Conservation (phyloP, 2,888 invertebrate genomes). For the Argyra leucocephala region DNA sequence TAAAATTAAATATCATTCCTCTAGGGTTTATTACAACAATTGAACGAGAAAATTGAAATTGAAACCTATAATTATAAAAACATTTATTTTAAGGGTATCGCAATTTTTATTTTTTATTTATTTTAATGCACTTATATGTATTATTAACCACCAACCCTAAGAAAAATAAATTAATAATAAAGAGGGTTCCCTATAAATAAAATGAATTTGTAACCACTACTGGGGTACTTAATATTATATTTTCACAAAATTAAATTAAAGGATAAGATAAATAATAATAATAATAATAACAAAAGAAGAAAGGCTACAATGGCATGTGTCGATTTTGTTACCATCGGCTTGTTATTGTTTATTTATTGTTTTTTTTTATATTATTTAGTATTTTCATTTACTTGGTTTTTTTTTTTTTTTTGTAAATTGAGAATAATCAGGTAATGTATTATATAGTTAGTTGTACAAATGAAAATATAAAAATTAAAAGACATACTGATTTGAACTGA, state of each 20-base stretch:
- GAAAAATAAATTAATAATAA: no score
- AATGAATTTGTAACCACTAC: background rate
- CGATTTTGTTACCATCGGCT: background rate
- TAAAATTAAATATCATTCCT: no score
- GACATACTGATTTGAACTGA: no score
- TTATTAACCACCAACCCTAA: no score
- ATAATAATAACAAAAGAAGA: background rate
- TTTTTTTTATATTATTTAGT: no score
- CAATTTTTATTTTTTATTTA: background rate
- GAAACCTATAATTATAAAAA: conserved; percentile 6
- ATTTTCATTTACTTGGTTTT: no score
- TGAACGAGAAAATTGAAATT: background rate
- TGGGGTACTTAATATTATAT: background rate
- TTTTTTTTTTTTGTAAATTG: no score
- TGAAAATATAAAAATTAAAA: no score
- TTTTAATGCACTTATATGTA: background rate
- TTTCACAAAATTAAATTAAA: no score
- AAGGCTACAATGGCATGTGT: background rate
- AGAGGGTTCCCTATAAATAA: background rate
- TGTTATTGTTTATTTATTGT: no score
- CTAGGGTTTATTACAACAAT: background rate
- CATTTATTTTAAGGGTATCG: conserved; percentile 6
- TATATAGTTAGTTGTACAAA: no score
- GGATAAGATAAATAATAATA: background rate
- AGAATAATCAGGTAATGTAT: no score